phyloP scores from a whole-genome alignment of 2,888 invertebrate species.

The Heteropelma amictum region DNA sequence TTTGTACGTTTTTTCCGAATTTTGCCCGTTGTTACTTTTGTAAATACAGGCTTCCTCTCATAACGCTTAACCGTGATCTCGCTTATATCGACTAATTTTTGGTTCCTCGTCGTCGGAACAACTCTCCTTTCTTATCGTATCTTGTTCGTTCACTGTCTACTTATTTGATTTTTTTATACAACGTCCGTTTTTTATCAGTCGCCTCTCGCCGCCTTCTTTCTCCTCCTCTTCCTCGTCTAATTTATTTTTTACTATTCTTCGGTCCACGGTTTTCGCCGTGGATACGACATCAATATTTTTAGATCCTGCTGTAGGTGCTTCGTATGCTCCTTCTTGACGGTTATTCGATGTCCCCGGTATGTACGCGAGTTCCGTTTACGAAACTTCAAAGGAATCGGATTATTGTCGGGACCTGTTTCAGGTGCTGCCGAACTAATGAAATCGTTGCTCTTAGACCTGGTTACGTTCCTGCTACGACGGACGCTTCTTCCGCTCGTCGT shows the following conservation, averaged over 20 bases:
- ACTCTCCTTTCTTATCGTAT: constrained; percentile 53
- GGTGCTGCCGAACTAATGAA: constrained; percentile 57
- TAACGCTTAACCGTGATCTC: constrained; percentile 40
- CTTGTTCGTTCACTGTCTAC: constrained; percentile 51
- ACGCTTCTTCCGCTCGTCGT: constrained; percentile 57
- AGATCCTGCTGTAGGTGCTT: constrained; percentile 49
- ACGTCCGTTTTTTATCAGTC: constrained; percentile 52
- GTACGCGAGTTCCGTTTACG: constrained; percentile 69
- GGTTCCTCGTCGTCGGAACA: constrained; percentile 49
- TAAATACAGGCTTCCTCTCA: constrained; percentile 59
- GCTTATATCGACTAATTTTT: constrained; percentile 53
- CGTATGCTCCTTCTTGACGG: constrained; percentile 64
- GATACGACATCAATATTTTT: constrained; percentile 73
- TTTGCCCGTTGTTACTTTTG: constrained; percentile 58
- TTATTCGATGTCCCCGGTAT: constrained; percentile 68
- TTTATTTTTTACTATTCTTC: constrained; percentile 73
- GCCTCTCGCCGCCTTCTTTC: constrained; percentile 60
- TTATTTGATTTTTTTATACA: constrained; percentile 45
- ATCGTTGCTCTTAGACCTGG: constrained; percentile 56
- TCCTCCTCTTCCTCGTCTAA: constrained; percentile 61
- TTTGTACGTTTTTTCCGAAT: constrained; percentile 53
- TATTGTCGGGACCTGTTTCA: constrained; percentile 64
- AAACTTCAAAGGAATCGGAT: constrained; percentile 66
- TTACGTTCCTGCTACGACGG: constrained; percentile 60
- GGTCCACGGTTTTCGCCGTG: constrained; percentile 73